Evolutionary conservation across 2,113 vertebrate genomes (phyloP).

Genomic region (Pseudorhombus dupliciocellatus): DNA sequence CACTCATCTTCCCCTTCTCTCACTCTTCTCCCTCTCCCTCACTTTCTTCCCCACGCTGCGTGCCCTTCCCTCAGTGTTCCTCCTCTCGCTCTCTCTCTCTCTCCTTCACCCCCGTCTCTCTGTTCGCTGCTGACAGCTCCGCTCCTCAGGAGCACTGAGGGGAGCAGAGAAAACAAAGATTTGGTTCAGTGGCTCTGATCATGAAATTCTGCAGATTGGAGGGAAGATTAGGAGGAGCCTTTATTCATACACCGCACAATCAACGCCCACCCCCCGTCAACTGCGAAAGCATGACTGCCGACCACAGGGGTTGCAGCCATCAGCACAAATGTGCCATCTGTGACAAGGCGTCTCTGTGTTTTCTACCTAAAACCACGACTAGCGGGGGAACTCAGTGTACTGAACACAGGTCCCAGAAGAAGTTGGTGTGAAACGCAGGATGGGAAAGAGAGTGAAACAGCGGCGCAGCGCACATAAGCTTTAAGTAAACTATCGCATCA

Average conservation of each 20-base stretch:
- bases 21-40: conserved; percentile 1
- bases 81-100: conserved; percentile 18
- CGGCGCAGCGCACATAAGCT: conserved; percentile 25
- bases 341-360: conserved; percentile 55
- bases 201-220: conserved; percentile 79
- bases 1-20: conserved; percentile 16
- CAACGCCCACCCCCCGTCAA: conserved; percentile 47
- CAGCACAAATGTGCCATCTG: conserved; percentile 72
- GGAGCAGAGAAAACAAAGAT: conserved; percentile 77
- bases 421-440: conserved; percentile 18
- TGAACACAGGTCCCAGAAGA: conserved; percentile 45
- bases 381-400: conserved; percentile 38
- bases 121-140: conserved; percentile 65
- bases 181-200: conserved; percentile 78
- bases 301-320: conserved; percentile 71
- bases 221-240: conserved; percentile 74
- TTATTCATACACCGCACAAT: conserved; percentile 71
- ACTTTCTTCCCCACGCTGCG: background rate
- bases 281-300: conserved; percentile 62
- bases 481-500: conserved; percentile 23
- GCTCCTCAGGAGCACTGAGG: conserved; percentile 69
- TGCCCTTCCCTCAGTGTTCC: conserved; percentile 38
- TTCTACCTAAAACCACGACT: conserved; percentile 53
- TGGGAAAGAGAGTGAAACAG: conserved; percentile 25
- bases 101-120: conserved; percentile 39